These are phyloP conservation scores for Magallana angulata DNA, from an alignment of 1,140 invertebrate species.

Conservation along the genomic window DNA sequence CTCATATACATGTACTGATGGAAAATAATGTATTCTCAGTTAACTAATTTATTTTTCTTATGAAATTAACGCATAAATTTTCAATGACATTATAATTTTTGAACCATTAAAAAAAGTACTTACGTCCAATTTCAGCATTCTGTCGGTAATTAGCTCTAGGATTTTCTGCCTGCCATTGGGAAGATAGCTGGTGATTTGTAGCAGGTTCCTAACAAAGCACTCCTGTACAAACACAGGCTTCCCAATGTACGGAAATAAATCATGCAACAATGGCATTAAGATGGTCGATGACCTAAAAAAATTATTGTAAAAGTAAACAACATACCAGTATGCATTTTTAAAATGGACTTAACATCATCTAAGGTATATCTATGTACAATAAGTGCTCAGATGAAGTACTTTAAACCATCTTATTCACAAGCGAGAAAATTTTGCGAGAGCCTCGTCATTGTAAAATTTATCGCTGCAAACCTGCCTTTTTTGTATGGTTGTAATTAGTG, in stretches of 20 bases:
- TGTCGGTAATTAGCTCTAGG: slow-evolving; percentile 85
- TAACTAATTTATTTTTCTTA: too few relatives aligned
- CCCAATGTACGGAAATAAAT: slow-evolving; percentile 85
- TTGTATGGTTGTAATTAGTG: too few relatives aligned
- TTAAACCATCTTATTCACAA: too few relatives aligned
- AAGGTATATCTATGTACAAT: not conserved
- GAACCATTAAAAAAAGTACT: slow-evolving; percentile 57
- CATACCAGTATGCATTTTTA: too few relatives aligned
- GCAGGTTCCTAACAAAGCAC: slow-evolving; percentile 84
- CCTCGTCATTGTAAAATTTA: too few relatives aligned
- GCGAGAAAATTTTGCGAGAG: too few relatives aligned
- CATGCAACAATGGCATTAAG: slow-evolving; percentile 80
- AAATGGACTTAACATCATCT: too few relatives aligned
- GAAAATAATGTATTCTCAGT: too few relatives aligned
- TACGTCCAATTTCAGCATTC: slow-evolving; percentile 86
- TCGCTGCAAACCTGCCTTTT: too few relatives aligned
- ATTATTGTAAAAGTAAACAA: not conserved
- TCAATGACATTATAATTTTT: too few relatives aligned
- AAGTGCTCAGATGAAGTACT: not conserved
- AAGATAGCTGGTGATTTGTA: slow-evolving; percentile 84
- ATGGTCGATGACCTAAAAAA: slow-evolving; percentile 81
- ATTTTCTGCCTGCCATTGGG: slow-evolving; percentile 83
- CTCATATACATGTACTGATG: too few relatives aligned
- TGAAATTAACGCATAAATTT: too few relatives aligned
- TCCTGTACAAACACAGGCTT: slow-evolving; percentile 81